Evolutionary conservation across 2,797 vertebrate species (phyloP), one percentile per base, ranked within the genome.

Genomic region (Sebastes steindachneri): DNA sequence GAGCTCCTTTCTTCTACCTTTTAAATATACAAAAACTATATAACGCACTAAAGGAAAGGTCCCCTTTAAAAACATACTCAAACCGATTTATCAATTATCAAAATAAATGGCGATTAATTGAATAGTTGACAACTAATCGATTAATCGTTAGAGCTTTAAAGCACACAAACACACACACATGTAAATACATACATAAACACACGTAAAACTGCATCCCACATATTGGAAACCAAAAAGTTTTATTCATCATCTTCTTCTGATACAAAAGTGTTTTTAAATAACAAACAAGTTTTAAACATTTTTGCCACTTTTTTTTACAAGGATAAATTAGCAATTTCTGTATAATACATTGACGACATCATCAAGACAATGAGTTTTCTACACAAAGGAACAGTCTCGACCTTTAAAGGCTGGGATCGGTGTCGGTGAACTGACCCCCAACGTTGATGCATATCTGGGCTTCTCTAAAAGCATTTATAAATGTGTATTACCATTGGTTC

Each of bases 291-390:
- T 94, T 94, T 88, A 89, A 85, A 89, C 74, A 25, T 79, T 88
- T 83, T 86, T 81, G 55, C 86, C 84, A 82, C 73, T 77, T 79
- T 65, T 45, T 83, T 94, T 92, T 95, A 98, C 97, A 99, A 96
- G 95, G 97, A 99, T 99, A 99, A 99, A 99, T 99, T 98, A 99
- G 95, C 97, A 96, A 63, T 85, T 96, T 97, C 73, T 85, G 96
- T 96, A 98, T 96, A 97, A 96, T 96, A 97, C 97, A 97, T 92
- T 94, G 95, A 97, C 95, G 88, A 94, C 95, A 95, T 95, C 92
- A 96, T 80, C 81, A 88, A 79, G 91, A 96, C 93, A 94, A 82
- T 45, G 89, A 82, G 77, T 76, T 94, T 92, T 94, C 93, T 93
- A 94, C 95, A 96, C 94, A 93, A 80, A 89, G 74, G 69, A 85